Percentiles rank a stretch among this genome's conserved stretches.
Conservation (phyloP, 2,888 invertebrate genomes). For the Caenorhabditis auriculariae region DNA sequence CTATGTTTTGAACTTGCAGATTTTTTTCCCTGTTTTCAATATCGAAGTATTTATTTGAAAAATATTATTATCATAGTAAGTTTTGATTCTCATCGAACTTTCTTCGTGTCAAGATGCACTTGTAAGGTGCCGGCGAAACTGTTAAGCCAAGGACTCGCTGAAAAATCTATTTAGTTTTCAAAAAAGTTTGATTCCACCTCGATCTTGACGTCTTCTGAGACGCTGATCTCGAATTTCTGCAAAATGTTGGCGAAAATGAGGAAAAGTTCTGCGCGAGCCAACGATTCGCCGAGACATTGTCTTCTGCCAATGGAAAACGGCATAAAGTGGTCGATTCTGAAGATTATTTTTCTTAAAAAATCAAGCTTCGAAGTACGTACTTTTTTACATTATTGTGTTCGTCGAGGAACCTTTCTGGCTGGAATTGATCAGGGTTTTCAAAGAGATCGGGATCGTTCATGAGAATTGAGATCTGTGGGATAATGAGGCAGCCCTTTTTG, state of each 20-base stretch:
- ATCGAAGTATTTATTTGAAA: too few species aligned
- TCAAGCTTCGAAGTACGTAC: background rate
- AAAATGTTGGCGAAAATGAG: constrained; percentile 58
- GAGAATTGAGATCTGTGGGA: constrained; percentile 60
- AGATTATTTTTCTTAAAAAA: too few species aligned
- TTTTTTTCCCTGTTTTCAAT: too few species aligned
- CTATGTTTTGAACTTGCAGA: too few species aligned
- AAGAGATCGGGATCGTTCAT: constrained; percentile 56
- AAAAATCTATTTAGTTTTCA: background rate
- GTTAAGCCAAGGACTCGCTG: constrained; percentile 55
- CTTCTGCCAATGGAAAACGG: constrained; percentile 60
- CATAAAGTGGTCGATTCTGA: constrained; percentile 48
- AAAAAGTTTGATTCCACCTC: constrained; percentile 8
- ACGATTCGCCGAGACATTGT: constrained; percentile 59
- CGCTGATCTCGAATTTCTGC: constrained; percentile 44
- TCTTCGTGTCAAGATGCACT: constrained; percentile 13
- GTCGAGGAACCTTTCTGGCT: constrained; percentile 62
- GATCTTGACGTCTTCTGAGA: constrained; percentile 11
- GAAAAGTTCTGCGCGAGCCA: constrained; percentile 59
- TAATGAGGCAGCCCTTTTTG: constrained; percentile 53
- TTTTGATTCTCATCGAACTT: constrained; percentile 14
- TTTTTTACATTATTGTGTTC: constrained; percentile 40
- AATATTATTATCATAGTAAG: too few species aligned
- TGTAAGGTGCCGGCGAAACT: constrained; percentile 49
- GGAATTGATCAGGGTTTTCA: constrained; percentile 54